phyloP scores from a whole-genome alignment of 1,140 invertebrate genomes.

The Drosophila subpulchrella region DNA sequence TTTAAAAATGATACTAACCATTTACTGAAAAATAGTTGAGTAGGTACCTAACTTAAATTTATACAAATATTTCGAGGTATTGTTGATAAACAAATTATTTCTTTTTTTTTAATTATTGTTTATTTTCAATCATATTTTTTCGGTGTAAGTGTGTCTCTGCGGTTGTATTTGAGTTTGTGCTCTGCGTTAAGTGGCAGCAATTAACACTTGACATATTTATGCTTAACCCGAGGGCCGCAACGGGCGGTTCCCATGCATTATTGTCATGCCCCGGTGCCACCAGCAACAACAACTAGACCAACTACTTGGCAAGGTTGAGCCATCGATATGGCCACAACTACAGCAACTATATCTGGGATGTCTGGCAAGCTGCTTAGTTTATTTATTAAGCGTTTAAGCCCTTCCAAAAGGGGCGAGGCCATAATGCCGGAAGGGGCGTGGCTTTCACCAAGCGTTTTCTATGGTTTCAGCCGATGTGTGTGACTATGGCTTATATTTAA shows the following conservation, averaged over 20 bases:
- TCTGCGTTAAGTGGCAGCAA: constrained; percentile 80
- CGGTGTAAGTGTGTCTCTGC: constrained; percentile 25
- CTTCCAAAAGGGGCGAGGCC: constrained; percentile 33
- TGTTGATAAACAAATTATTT: too few relatives aligned
- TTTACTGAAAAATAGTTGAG: too few relatives aligned
- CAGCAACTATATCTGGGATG: constrained; percentile 29
- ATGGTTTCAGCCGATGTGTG: neutral
- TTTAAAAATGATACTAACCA: too few relatives aligned
- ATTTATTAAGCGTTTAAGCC: constrained; percentile 77
- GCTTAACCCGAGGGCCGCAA: constrained; percentile 64
- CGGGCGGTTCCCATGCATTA: constrained; percentile 59
- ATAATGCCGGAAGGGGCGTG: constrained; percentile 14
- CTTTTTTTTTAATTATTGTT: too few relatives aligned
- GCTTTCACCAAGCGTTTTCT: constrained; percentile 3
- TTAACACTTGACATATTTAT: constrained; percentile 83
- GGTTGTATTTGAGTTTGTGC: constrained; percentile 76
- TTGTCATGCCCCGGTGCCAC: constrained; percentile 42
- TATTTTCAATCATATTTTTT: neutral
- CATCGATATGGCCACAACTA: constrained; percentile 62
- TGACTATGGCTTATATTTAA: constrained; percentile 67
- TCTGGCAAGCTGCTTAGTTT: constrained; percentile 74
- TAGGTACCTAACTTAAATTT: too few relatives aligned
- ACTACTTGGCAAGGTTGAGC: constrained; percentile 64
- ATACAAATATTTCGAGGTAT: too few relatives aligned
- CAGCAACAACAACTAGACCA: constrained; percentile 30